Evolutionary conservation across 2,888 invertebrate genomes (phyloP), one percentile per base, ranked within the genome.

Genomic region (Drosophila ustulata): DNA sequence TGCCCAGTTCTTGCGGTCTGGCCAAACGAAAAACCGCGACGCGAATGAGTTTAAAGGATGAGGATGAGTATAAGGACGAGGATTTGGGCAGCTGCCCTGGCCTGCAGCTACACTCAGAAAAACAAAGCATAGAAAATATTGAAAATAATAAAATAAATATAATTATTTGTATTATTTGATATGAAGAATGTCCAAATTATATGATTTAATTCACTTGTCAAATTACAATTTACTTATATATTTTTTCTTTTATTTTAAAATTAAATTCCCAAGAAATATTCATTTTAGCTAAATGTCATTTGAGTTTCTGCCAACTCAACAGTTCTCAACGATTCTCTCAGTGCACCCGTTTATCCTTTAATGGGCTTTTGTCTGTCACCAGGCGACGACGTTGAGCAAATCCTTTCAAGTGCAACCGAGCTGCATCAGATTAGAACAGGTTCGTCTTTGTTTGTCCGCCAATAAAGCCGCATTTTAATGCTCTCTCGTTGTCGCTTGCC

Each of bases 351-450:
- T 86, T 80, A 86, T 86, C 85, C 88, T 82, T 86, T 89, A 86
- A 86, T 86, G 85, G 88, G 88, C 88, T 86, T 86, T 86, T 87
- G 85, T 88, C 88, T 73, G 77, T 68, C 76, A 75, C 50, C 49
- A 49, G 57, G 57, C 75, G 62, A 58, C 58, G 57, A 55, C 66
- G 58, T 45, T 70, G 69, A 30, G 53, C 73, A 84, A 86, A 86
- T 89, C 89, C 89, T 72, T 78, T 86, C 86, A 86, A 88, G 88
- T 88, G 89, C 86, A 89, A 89, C 86, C 76, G 72, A 74, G 76
- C 80, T 86, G 86, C 89, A 86, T 80, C 89, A 84, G 86, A 86
- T 86, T 86, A 86, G 89, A 85, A 89, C 89, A 86, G 89, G 89
- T 86, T 80, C 68, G 67, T 74, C 69, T 75, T 88, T 84, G 87